phyloP scores from a whole-genome alignment of 2,888 invertebrate genomes.

The Metopia argyrocephala region DNA sequence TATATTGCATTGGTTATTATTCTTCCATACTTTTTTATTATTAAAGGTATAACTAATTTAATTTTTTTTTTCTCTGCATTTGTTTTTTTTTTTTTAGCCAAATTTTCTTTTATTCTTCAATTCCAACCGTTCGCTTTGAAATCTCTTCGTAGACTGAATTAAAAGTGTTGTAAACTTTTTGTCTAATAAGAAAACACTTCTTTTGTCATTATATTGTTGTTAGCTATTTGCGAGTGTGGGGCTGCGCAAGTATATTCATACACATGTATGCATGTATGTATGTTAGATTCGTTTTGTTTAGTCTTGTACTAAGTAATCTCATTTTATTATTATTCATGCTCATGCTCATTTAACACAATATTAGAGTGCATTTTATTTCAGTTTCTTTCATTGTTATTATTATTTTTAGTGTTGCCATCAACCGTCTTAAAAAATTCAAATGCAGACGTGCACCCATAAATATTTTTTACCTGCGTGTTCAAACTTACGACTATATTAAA shows the following conservation, averaged over 20 bases:
- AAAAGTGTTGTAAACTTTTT: constrained; percentile 52
- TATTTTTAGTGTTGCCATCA: neutral
- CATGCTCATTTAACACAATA: constrained; percentile 51
- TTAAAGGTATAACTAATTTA: constrained; percentile 13
- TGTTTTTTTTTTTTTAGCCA: neutral
- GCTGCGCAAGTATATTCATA: neutral
- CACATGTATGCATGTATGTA: neutral
- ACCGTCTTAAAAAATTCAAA: neutral
- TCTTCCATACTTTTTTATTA: neutral
- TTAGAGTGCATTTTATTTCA: constrained; percentile 29
- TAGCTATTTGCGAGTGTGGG: neutral
- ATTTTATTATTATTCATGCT: constrained; percentile 52
- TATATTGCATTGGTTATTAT: neutral
- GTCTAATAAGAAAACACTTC: constrained; percentile 62
- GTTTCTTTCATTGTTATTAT: neutral
- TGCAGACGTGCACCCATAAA: neutral
- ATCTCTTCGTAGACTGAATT: constrained; percentile 62
- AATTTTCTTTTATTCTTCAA: constrained; percentile 3
- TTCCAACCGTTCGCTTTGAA: constrained; percentile 61
- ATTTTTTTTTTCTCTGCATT: constrained; percentile 35
- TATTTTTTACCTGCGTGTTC: neutral
- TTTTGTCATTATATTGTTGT: constrained; percentile 24
- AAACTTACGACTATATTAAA: too few relatives aligned
- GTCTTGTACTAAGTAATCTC: constrained; percentile 54
- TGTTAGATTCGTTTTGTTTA: constrained; percentile 1